Base-by-base conservation (phyloP, 2,113 vertebrate species). In the Gulo gulo region DNA sequence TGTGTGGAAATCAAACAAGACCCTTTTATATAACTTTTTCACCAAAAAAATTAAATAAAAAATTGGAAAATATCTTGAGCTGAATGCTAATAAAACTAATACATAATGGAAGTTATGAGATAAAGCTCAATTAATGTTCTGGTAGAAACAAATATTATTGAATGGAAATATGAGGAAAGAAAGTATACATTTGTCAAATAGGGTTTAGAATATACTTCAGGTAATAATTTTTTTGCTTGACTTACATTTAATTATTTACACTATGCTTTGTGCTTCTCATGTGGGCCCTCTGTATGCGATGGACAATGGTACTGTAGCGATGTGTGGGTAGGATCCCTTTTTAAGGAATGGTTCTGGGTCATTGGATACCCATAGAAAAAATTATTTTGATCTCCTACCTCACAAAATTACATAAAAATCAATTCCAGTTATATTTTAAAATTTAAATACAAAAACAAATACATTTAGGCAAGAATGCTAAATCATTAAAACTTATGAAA, bases 131-230 rank as follows among this genome's bases (percentile, higher is more conserved):
- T 0, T 9, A 36, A 69, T 29, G 12, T 34, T 18, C 39, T 26
- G 1, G 12, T 90, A 74, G 57, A 83, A 67, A 87, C 34, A 65
- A 73, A 34, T 83, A 50, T 89, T 94, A 39, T 47, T 20, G 47
- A 91, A 55, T 84, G 45, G 52, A 82, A 87, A 92, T 59, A 34
- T 52, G 45, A 80, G 55, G 26, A 85, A 45, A 47, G 50, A 82
- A 83, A 84, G 45, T 47, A 23, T 14, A 8, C 8, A 21, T 73
- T 31, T 61, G 20, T 23, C 45, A 69, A 6, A 6, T 14, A 42
- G 36, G 36, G 10, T 4, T 36, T 29, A 61, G 47, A 55, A 18
- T 5, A 7, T 34, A 12, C 50, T 29, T 29, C 9, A 11, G 24
- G 26, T n/a, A 57, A 23, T 34, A 34, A 34, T 15, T 86, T 61